Percentiles rank a stretch among this genome's conserved stretches.
Conservation (phyloP, 2,113 vertebrate species). For the Tyrannus savana region DNA sequence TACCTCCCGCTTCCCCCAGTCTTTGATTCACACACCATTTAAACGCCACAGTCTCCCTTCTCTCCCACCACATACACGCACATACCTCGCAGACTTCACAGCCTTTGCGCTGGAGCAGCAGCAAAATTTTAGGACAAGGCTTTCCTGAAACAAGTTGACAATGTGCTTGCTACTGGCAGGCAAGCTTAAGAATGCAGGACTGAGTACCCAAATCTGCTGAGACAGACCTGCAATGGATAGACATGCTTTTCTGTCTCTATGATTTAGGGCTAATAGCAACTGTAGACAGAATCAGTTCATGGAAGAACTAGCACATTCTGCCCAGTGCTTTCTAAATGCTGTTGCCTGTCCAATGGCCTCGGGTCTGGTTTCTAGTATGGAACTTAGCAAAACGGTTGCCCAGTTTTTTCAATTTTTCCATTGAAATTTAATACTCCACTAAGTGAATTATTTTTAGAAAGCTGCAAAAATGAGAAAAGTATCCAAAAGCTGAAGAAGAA, state of each 20-base stretch:
- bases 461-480: background rate
- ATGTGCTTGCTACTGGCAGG: background rate
- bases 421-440: background rate
- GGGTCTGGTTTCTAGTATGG: background rate
- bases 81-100: background rate
- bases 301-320: background rate
- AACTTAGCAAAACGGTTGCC: background rate
- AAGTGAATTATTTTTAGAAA: background rate
- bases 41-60: background rate
- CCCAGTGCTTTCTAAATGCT: background rate
- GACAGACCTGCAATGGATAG: background rate
- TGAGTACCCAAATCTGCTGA: background rate
- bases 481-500: background rate
- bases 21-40: background rate
- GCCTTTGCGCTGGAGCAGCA: background rate
- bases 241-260: background rate
- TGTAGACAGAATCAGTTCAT: background rate
- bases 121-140: background rate
- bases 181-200: background rate
- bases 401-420: background rate
- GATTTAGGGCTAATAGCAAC: background rate
- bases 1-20: background rate
- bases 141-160: background rate
- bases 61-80: background rate
- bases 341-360: background rate